Conservation (phyloP, 1,140 invertebrate genomes). For the Temnothorax curvispinosus region DNA sequence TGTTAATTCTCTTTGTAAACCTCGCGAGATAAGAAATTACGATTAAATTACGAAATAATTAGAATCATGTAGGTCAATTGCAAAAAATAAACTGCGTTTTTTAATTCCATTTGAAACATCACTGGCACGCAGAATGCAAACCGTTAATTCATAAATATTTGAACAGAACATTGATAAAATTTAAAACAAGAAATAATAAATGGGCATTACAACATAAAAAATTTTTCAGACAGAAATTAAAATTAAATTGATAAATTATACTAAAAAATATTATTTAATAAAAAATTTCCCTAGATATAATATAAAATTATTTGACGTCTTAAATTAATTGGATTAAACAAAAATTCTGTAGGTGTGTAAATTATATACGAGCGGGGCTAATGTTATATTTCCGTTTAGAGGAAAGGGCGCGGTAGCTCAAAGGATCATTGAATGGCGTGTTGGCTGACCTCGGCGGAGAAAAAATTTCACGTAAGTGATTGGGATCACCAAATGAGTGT, state of each 20-base stretch:
- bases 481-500: constrained; percentile 4
- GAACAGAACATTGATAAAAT: background rate
- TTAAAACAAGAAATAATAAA: background rate
- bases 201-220: background rate
- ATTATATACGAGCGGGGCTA: background rate
- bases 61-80: background rate
- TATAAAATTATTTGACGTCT: background rate
- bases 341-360: background rate
- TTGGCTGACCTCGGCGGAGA: background rate
- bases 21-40: background rate
- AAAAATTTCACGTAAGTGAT: constrained; percentile 33
- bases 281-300: background rate
- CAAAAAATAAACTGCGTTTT: background rate
- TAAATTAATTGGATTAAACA: background rate
- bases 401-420: background rate
- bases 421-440: background rate
- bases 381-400: background rate
- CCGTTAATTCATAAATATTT: background rate
- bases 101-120: background rate
- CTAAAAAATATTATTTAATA: background rate
- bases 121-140: background rate
- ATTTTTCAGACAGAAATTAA: background rate
- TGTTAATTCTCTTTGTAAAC: background rate
- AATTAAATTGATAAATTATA: too few relatives aligned
- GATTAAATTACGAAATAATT: background rate